Evolutionary conservation across 1,140 invertebrate species (phyloP).

Genomic region (Drosophila pachea): DNA sequence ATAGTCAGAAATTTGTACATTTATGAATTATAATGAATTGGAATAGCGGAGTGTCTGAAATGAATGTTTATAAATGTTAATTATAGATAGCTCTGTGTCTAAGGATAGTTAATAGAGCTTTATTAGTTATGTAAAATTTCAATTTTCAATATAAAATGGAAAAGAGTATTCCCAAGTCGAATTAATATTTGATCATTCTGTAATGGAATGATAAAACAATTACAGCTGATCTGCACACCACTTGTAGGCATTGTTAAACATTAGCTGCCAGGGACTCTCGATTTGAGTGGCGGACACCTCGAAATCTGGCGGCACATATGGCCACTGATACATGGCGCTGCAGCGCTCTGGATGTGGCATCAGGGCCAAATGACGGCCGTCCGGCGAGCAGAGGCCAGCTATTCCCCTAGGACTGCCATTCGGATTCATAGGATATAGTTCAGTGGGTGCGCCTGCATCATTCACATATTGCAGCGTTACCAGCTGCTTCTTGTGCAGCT

Average conservation of each 20-base stretch:
- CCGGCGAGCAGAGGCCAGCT: constrained; percentile 91
- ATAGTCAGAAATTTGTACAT: no score
- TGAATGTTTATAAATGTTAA: no score
- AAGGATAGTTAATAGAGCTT: no score
- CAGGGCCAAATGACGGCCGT: constrained; percentile 96
- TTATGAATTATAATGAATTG: no score
- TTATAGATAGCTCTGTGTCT: no score
- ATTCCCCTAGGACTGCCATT: constrained; percentile 90
- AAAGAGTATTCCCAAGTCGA: background rate
- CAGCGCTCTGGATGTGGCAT: constrained; percentile 99
- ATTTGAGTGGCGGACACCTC: constrained; percentile 64
- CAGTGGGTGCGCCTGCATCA: constrained; percentile 87
- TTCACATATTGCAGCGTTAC: constrained; percentile 91
- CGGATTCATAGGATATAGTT: constrained; percentile 94
- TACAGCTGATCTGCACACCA: constrained; percentile 82
- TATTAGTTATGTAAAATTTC: no score
- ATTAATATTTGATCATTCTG: background rate
- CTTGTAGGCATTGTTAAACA: constrained; percentile 94
- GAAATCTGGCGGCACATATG: constrained; percentile 82
- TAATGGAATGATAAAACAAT: background rate
- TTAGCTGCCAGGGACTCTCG: constrained; percentile 92
- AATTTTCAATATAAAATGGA: no score
- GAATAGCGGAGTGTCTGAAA: no score
- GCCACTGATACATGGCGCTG: constrained; percentile 91
- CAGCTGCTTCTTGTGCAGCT: constrained; percentile 83